phyloP scores from a whole-genome alignment of 2,888 invertebrate genomes.

The Synergus gifuensis region DNA sequence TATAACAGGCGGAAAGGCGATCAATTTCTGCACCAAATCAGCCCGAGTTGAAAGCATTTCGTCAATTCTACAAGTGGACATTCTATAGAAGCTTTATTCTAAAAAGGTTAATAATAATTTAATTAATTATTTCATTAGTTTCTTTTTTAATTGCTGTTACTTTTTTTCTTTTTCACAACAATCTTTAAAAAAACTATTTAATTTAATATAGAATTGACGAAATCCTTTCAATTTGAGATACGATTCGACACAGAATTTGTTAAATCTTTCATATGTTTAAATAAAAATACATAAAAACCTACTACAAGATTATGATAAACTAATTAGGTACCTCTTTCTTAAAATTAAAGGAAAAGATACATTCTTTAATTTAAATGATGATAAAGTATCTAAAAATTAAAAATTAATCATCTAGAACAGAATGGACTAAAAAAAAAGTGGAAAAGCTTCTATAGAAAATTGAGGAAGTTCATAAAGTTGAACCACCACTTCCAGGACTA shows the following conservation, averaged over 20 bases:
- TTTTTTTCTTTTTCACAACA: too few relatives aligned
- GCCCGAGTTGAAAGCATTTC: conserved; percentile 1
- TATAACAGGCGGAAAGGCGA: conserved; percentile 4
- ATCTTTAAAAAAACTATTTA: neutral
- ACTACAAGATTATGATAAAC: neutral
- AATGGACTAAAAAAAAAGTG: neutral
- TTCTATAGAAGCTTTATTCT: neutral
- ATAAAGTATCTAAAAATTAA: too few relatives aligned
- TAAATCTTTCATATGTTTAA: neutral
- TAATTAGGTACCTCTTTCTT: neutral
- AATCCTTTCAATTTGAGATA: neutral
- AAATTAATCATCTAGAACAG: neutral
- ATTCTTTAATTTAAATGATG: too few relatives aligned
- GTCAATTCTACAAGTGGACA: conserved; percentile 1
- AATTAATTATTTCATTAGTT: neutral
- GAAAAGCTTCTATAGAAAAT: neutral
- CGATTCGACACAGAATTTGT: neutral
- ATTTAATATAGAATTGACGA: neutral
- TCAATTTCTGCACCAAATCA: conserved; percentile 7
- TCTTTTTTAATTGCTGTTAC: neutral
- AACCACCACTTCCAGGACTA: too few relatives aligned
- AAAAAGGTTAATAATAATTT: conserved; percentile 3
- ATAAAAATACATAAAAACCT: neutral
- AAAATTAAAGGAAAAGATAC: neutral
- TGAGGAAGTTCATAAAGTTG: neutral